Base-by-base conservation (phyloP, 2,888 invertebrate species). In the Hanleya hanleyi region DNA sequence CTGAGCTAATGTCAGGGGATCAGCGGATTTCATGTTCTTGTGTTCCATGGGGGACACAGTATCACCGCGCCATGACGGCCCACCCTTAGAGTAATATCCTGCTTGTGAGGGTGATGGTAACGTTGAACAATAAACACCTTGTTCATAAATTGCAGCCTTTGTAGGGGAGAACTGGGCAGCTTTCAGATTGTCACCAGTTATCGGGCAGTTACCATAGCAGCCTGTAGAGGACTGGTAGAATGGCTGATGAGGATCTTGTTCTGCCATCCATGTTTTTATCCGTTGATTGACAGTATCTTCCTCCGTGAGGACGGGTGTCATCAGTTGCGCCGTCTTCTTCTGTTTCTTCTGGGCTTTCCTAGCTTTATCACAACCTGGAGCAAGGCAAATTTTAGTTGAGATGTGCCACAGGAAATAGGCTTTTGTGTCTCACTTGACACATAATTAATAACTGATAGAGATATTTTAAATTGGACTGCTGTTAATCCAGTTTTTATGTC, bases 241-340 rank as follows among this genome's bases (percentile, higher is more conserved):
- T 29, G 22, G 15, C 12, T 57, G 57, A 15, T 57, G 29, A 29
- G 57, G 57, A 57, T 57, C 26, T 32, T 57, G 57, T 12, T 57
- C 57, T 18, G 57, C 57, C 57, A 57, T 57, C 57, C 57, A 57
- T 57, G 57, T 57, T 32, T 57, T 57, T 57, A 57, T 57, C 32
- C 57, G 22, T 29, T 57, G 57, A 57, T 57, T 57, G 57, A 57
- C 57, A 57, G 57, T 57, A 57, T 57, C 57, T 57, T 57, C 57
- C 57, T 57, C 57, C 57, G 29, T 22, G 12, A 57, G 57, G 12
- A 57, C 57, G 2, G 57, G 57, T 15, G 29, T 57, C 57, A 57
- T 57, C 57, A 57, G 57, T 29, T 57, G 57, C 3, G 26, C 57
- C 57, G 29, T 22, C 32, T 57, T 57, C 29, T 22, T 57, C 29